Percentiles rank a stretch among this genome's conserved stretches.
Evolutionary conservation across 2,888 invertebrate genomes (phyloP).

Genomic region (Sesia apiformis): DNA sequence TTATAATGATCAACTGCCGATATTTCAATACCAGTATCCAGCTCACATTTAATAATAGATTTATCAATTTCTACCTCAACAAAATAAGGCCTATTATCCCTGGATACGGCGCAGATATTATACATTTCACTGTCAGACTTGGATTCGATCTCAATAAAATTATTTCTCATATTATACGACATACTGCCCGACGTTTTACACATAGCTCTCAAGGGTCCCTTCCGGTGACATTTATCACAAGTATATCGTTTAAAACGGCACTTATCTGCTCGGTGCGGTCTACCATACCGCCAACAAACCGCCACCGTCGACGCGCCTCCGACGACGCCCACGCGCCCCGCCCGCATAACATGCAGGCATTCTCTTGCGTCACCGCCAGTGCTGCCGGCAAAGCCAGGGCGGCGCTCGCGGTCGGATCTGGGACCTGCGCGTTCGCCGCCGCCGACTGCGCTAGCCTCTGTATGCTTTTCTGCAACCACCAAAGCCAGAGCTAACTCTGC

Average conservation of each 20-base stretch:
- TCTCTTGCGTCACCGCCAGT: background rate
- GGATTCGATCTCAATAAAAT: background rate
- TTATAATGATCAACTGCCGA: conserved; percentile 6
- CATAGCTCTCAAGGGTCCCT: background rate
- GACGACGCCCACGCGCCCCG: background rate
- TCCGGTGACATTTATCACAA: background rate
- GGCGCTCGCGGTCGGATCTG: too few species aligned
- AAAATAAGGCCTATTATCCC: conserved; percentile 6
- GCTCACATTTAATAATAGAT: conserved; percentile 2
- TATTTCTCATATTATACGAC: background rate
- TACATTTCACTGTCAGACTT: conserved; percentile 1
- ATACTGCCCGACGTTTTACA: background rate
- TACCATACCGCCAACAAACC: background rate
- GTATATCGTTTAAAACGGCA: background rate
- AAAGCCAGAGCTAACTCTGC: conserved; percentile 2
- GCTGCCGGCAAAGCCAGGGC: background rate
- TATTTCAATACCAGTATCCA: conserved; percentile 10
- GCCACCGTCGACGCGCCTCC: background rate
- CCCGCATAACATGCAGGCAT: background rate
- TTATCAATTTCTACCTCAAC: conserved; percentile 4
- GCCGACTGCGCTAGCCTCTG: background rate
- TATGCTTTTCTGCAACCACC: conserved; percentile 3
- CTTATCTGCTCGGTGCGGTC: background rate
- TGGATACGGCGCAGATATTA: conserved; percentile 1
- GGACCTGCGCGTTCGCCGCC: background rate